Conservation (phyloP, 2,113 vertebrate species). For the Athene cunicularia region DNA sequence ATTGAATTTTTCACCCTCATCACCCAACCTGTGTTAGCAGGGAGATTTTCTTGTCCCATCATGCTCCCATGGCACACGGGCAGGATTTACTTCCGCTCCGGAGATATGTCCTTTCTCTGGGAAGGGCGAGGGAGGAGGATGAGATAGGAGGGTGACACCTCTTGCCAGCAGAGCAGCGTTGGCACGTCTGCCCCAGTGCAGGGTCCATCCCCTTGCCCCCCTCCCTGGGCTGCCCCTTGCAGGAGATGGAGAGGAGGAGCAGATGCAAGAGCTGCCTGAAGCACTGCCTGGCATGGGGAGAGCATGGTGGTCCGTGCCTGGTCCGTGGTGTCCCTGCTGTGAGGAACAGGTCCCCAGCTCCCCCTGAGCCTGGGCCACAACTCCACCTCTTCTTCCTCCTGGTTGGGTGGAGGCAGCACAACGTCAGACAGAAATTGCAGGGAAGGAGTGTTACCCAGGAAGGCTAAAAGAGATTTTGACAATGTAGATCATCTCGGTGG, state of each 20-base stretch:
- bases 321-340: neutral
- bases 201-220: neutral
- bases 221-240: neutral
- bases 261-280: neutral
- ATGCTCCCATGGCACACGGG: rapidly evolving
- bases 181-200: too few species aligned
- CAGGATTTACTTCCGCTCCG: neutral
- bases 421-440: neutral
- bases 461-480: neutral
- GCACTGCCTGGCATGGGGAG: rapidly evolving
- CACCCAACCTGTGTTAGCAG: rapidly evolving
- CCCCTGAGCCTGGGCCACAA: neutral
- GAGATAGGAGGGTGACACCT: neutral
- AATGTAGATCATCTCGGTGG: neutral
- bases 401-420: neutral
- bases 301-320: too few species aligned
- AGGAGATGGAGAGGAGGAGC: neutral
- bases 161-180: neutral
- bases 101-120: neutral
- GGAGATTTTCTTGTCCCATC: neutral
- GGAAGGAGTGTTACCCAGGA: neutral
- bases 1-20: rapidly evolving
- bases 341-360: neutral
- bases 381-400: neutral
- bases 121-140: neutral